Conservation (phyloP, 37 sponge, comb jelly and placozoan species). For the Ephydatia muelleri region DNA sequence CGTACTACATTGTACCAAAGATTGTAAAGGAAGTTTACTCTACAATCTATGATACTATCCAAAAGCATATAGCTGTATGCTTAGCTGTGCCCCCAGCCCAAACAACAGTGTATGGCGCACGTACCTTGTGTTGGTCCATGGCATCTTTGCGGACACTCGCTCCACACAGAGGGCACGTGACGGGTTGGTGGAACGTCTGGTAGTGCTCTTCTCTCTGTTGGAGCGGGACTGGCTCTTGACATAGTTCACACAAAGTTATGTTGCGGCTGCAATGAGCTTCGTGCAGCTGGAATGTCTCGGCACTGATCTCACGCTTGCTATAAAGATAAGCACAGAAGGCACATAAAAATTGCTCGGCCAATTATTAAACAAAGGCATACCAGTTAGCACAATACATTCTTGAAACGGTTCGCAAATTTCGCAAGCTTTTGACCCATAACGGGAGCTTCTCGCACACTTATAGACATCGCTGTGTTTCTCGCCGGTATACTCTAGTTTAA, state of each 20-base stretch:
- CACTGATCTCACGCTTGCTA: slow-evolving; percentile 53
- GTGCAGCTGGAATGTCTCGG: slow-evolving; percentile 44
- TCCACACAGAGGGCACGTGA: slow-evolving; percentile 53
- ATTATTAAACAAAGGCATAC: background rate
- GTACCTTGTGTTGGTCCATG: slow-evolving; percentile 69
- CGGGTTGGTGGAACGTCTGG: slow-evolving; percentile 46
- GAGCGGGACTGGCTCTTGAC: slow-evolving; percentile 54
- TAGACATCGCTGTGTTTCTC: background rate
- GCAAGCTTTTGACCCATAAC: background rate
- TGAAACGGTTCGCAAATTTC: background rate
- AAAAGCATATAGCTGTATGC: too few species aligned
- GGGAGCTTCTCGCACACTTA: background rate
- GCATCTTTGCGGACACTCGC: slow-evolving; percentile 23
- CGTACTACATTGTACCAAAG: too few species aligned
- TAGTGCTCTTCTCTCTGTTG: slow-evolving; percentile 51
- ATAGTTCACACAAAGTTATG: slow-evolving; percentile 50
- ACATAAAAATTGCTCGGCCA: too few species aligned
- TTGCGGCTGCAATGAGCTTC: slow-evolving; percentile 55
- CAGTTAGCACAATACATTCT: background rate
- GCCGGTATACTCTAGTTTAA: background rate
- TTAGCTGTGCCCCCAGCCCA: too few species aligned
- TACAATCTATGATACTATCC: too few species aligned
- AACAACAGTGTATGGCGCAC: background rate
- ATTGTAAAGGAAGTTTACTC: too few species aligned
- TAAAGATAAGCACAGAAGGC: background rate